phyloP scores from a whole-genome alignment of 2,888 invertebrate species.

The Mechanitis messenoides region DNA sequence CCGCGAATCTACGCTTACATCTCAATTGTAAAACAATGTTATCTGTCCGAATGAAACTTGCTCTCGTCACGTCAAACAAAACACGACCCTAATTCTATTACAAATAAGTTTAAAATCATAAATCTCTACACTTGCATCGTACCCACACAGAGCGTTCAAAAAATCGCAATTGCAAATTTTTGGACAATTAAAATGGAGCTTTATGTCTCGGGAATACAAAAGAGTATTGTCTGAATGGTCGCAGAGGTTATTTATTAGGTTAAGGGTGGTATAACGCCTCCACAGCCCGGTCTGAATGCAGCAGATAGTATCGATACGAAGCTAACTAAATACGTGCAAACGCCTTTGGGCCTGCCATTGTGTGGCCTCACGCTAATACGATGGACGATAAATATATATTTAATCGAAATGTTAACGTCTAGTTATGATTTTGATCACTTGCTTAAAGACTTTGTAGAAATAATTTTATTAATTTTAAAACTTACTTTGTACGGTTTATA shows the following conservation, averaged over 20 bases:
- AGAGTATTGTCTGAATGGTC: constrained; percentile 32
- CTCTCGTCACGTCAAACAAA: constrained; percentile 26
- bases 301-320: constrained; percentile 43
- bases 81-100: constrained; percentile 32
- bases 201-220: constrained; percentile 34
- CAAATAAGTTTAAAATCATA: constrained; percentile 32
- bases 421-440: constrained; percentile 1
- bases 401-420: constrained; percentile 8
- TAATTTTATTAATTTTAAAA: background rate
- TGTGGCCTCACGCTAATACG: constrained; percentile 29
- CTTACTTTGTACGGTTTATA: no score
- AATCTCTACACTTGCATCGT: constrained; percentile 29
- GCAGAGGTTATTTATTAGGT: constrained; percentile 49
- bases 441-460: background rate
- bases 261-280: constrained; percentile 56
- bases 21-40: constrained; percentile 67
- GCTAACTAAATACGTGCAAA: constrained; percentile 60
- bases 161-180: constrained; percentile 27
- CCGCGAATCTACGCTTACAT: constrained; percentile 54
- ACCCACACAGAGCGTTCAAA: constrained; percentile 27
- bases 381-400: constrained; percentile 12
- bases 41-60: constrained; percentile 43
- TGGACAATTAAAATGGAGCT: constrained; percentile 34
- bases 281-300: constrained; percentile 47
- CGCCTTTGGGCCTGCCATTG: constrained; percentile 37